Conservation (phyloP, 1,140 invertebrate genomes). For the Tachypleus tridentatus region DNA sequence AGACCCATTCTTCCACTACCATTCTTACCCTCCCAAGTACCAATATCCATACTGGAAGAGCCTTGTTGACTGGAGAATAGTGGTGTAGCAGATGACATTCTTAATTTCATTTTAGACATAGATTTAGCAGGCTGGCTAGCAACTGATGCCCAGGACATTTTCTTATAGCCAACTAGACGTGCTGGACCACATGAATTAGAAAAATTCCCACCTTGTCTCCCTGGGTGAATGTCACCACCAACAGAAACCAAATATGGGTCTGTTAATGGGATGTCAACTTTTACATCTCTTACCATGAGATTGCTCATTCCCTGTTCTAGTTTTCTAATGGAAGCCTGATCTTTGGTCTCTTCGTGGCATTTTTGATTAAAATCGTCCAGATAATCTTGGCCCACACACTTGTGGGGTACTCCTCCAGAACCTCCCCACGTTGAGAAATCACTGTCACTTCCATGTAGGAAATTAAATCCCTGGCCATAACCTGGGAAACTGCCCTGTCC, state of each 20-base stretch:
- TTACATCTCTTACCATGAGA: neutral
- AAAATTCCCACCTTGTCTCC: constrained; percentile 8
- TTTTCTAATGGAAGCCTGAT: neutral
- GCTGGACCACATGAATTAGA: neutral
- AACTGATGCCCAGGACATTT: constrained; percentile 90
- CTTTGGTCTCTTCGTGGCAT: neutral
- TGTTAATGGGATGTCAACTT: neutral
- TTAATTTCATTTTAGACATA: constrained; percentile 50
- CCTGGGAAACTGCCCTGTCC: neutral
- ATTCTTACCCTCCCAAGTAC: neutral
- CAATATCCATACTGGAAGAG: constrained; percentile 2
- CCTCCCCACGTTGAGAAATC: neutral
- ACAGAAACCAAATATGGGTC: constrained; percentile 9
- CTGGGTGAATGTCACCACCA: constrained; percentile 10
- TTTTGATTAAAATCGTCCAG: neutral
- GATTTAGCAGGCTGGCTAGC: constrained; percentile 63
- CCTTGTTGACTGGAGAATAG: neutral
- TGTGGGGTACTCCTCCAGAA: neutral
- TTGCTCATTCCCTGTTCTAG: neutral
- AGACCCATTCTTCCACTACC: no score
- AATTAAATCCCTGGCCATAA: constrained; percentile 2
- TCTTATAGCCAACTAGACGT: constrained; percentile 44
- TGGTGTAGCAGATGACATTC: constrained; percentile 43
- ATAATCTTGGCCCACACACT: neutral
- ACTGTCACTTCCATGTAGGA: neutral